Evolutionary conservation across 2,888 invertebrate species (phyloP).

Genomic region (Sussaba pulchella): DNA sequence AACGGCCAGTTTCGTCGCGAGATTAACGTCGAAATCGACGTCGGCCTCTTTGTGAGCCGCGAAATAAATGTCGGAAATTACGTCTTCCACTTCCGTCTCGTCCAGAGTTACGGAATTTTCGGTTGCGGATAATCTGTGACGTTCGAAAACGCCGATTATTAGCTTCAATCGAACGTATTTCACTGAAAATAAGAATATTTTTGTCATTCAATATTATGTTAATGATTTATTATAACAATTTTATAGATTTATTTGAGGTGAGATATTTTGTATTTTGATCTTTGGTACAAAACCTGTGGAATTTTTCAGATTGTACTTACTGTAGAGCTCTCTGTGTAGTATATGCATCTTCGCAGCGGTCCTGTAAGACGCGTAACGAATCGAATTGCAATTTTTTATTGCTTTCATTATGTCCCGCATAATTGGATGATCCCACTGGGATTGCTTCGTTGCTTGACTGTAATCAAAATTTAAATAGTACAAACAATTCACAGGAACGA

Average conservation of each 20-base stretch:
- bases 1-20: conserved; percentile 88
- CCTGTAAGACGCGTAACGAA: conserved; percentile 91
- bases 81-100: conserved; percentile 89
- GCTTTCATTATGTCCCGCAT: conserved; percentile 86
- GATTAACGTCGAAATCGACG: conserved; percentile 87
- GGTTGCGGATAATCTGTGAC: conserved; percentile 89
- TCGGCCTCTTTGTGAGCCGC: conserved; percentile 89
- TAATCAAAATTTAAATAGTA: conserved; percentile 73
- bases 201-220: conserved; percentile 81
- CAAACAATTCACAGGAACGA: neutral
- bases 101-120: conserved; percentile 89
- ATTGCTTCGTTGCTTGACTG: conserved; percentile 85
- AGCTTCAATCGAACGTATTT: conserved; percentile 86
- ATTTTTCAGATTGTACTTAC: conserved; percentile 84
- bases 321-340: conserved; percentile 87
- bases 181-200: conserved; percentile 81
- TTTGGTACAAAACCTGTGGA: neutral
- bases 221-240: too few species aligned
- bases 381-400: conserved; percentile 88
- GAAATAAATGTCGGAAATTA: conserved; percentile 91
- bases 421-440: conserved; percentile 87
- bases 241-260: conserved; percentile 49
- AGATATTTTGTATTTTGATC: conserved; percentile 10
- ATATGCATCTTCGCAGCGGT: conserved; percentile 90
- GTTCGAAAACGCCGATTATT: conserved; percentile 89